Evolutionary conservation across 1,140 invertebrate genomes (phyloP).

Genomic region (Drosophila novamexicana): DNA sequence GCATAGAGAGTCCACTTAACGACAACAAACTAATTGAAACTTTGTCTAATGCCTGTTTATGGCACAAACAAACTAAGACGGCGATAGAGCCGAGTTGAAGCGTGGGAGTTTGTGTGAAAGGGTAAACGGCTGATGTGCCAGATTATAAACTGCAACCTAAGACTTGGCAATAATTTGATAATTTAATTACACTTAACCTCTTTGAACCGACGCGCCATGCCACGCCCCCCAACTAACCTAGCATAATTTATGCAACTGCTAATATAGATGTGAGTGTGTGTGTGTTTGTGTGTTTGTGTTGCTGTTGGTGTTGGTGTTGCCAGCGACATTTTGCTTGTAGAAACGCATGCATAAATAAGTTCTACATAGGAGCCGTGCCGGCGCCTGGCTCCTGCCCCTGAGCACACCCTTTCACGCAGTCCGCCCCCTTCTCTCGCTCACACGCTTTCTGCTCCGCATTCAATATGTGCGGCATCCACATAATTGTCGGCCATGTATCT

Average conservation of each 20-base stretch:
- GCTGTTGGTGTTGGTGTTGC: slow-evolving; percentile 27
- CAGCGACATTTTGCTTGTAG: slow-evolving; percentile 63
- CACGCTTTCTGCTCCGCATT: slow-evolving; percentile 10
- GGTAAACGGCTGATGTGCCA: slow-evolving; percentile 41
- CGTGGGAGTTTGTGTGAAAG: not conserved
- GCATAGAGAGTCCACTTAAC: slow-evolving; percentile 50
- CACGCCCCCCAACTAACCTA: slow-evolving; percentile 8
- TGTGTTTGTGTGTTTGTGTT: slow-evolving; percentile 8
- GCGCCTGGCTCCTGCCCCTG: slow-evolving; percentile 15
- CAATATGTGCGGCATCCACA: slow-evolving; percentile 64
- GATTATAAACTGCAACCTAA: slow-evolving; percentile 81
- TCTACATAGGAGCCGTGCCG: slow-evolving; percentile 33
- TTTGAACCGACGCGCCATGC: slow-evolving; percentile 51
- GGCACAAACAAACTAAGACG: slow-evolving; percentile 42
- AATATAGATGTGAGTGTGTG: slow-evolving; percentile 27
- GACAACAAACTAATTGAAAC: slow-evolving; percentile 69
- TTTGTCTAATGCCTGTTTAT: slow-evolving; percentile 70
- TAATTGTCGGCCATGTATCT: slow-evolving; percentile 82
- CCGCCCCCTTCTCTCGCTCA: not conserved
- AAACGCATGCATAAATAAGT: slow-evolving; percentile 81
- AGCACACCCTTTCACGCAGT: slow-evolving; percentile 11
- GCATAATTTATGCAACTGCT: slow-evolving; percentile 73
- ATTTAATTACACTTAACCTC: slow-evolving; percentile 82
- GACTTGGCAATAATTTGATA: slow-evolving; percentile 82
- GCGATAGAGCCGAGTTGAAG: not conserved